Conservation (phyloP, 2,113 vertebrate genomes). For the Hippocampus zosterae region DNA sequence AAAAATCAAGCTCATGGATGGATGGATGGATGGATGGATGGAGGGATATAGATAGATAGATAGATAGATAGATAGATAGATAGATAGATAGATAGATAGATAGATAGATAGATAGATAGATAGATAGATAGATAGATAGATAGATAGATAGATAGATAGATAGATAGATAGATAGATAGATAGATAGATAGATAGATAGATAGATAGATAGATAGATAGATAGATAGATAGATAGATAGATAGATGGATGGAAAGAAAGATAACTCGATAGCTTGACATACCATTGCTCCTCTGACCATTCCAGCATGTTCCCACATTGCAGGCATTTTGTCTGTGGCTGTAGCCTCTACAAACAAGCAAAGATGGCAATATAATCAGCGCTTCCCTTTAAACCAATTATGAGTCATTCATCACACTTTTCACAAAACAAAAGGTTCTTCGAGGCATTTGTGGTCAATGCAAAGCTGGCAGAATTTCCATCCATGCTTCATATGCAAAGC, state of each 20-base stretch:
- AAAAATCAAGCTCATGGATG: too few species aligned
- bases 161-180: background rate
- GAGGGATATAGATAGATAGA: background rate
- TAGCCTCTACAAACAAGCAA: constrained; percentile 54
- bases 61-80: background rate
- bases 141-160: background rate
- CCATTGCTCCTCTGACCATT: constrained; percentile 65
- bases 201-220: too few species aligned
- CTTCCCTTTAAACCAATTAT: constrained; percentile 19
- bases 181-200: background rate
- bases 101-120: background rate
- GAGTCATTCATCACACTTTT: constrained; percentile 13
- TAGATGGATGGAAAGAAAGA: background rate
- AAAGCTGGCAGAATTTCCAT: constrained; percentile 65
- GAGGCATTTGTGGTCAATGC: constrained; percentile 59
- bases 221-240: background rate
- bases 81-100: background rate
- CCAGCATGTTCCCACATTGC: constrained; percentile 62
- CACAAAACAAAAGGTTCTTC: constrained; percentile 22
- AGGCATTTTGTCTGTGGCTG: constrained; percentile 57
- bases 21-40: too few species aligned
- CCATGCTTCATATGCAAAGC: constrained; percentile 68
- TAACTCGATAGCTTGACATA: constrained; percentile 28
- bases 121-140: background rate
- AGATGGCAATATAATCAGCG: constrained; percentile 15